Evolutionary conservation across 2,113 vertebrate genomes (phyloP).

Genomic region (Gallinago jamesoni): DNA sequence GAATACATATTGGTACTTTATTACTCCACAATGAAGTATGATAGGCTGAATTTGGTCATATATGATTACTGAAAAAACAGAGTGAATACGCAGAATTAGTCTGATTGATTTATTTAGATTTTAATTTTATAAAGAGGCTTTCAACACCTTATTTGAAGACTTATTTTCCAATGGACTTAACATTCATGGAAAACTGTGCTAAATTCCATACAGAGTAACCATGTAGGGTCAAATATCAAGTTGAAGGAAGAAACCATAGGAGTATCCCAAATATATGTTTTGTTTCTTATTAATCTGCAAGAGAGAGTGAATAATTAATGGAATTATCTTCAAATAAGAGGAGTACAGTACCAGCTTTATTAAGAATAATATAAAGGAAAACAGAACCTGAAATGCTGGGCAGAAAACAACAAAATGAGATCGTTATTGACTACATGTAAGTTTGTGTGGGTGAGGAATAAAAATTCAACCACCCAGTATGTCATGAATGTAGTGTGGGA

Average conservation of each 20-base stretch:
- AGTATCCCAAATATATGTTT: neutral
- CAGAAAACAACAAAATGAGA: neutral
- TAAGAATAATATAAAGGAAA: neutral
- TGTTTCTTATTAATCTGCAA: neutral
- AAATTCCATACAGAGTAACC: neutral
- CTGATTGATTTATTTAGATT: neutral
- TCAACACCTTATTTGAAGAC: neutral
- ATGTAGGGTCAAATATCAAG: neutral
- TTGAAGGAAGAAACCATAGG: neutral
- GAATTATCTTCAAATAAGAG: neutral
- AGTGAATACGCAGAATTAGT: neutral
- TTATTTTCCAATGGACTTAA: neutral
- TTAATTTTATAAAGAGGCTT: neutral
- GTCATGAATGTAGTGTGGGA: neutral
- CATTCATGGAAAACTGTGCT: neutral
- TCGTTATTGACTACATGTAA: neutral
- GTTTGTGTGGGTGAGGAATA: neutral
- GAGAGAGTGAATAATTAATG: neutral
- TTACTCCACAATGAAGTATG: neutral
- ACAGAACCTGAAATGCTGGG: fast-evolving
- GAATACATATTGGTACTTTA: neutral
- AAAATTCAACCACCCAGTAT: neutral
- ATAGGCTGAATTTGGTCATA: neutral
- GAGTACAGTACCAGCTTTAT: neutral
- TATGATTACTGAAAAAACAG: neutral